phyloP scores from a whole-genome alignment of 2,888 invertebrate species.

The Drosophila longiperda region DNA sequence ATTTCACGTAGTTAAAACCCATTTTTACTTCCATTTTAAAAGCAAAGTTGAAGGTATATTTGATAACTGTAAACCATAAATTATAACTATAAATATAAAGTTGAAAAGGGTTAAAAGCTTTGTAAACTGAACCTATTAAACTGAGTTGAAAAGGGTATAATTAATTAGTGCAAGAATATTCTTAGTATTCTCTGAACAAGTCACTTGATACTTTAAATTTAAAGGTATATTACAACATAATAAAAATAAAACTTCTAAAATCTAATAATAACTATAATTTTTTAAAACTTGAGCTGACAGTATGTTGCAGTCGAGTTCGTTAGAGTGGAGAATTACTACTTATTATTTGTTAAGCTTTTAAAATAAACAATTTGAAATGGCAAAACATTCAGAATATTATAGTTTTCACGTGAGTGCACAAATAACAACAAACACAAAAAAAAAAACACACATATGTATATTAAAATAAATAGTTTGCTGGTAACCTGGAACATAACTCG shows the following conservation, averaged over 20 bases:
- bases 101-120: not conserved
- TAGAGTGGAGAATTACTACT: not conserved
- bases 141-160: not conserved
- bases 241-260: not conserved
- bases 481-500: slow-evolving; percentile 17
- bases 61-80: not conserved
- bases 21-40: not conserved
- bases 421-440: not conserved
- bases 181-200: not conserved
- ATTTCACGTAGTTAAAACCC: not conserved
- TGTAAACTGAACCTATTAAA: not conserved
- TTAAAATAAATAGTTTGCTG: slow-evolving; percentile 23
- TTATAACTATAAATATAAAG: not conserved
- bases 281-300: not conserved
- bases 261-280: not conserved
- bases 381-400: not conserved
- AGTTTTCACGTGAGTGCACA: slow-evolving; percentile 17
- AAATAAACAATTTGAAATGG: not conserved
- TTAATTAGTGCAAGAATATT: not conserved
- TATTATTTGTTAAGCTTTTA: not conserved
- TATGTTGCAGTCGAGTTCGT: not conserved
- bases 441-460: not conserved
- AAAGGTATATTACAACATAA: not conserved
- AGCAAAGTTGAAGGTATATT: not conserved
- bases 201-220: not conserved